Conservation (phyloP, 2,888 invertebrate genomes). For the Synanthedon andrenaeformis region DNA sequence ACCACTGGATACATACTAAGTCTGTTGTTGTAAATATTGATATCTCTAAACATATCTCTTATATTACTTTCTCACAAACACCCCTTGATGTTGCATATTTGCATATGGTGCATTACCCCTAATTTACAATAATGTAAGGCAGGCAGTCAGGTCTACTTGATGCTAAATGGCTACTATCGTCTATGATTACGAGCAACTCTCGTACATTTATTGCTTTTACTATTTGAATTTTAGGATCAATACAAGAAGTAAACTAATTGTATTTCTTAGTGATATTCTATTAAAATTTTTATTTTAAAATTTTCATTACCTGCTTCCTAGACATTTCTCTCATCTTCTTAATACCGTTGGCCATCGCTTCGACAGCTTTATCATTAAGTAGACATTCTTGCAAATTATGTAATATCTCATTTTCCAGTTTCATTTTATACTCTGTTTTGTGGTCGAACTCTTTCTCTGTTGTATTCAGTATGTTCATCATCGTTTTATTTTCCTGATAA, state of each 20-base stretch:
- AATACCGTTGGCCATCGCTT: conserved; percentile 62
- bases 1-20: too few species aligned
- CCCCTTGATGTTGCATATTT: too few species aligned
- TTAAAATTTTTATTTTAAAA: not conserved
- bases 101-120: too few species aligned
- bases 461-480: conserved; percentile 41
- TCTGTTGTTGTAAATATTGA: not conserved
- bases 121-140: too few species aligned
- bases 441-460: conserved; percentile 58
- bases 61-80: not conserved
- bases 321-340: conserved; percentile 61
- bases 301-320: conserved; percentile 49
- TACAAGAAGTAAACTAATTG: too few species aligned
- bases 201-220: too few species aligned
- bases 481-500: conserved; percentile 59
- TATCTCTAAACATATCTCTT: not conserved
- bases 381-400: conserved; percentile 75
- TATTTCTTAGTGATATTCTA: too few species aligned
- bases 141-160: too few species aligned
- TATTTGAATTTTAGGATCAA: too few species aligned
- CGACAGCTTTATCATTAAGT: conserved; percentile 76
- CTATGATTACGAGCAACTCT: too few species aligned
- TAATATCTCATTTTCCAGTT: conserved; percentile 75
- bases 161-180: too few species aligned
- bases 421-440: conserved; percentile 61